A percentile compares a stretch with the other conserved stretches of the same genome.
Evolutionary conservation across 2,888 invertebrate genomes (phyloP).

Genomic region (Pristionchus japonicus): DNA sequence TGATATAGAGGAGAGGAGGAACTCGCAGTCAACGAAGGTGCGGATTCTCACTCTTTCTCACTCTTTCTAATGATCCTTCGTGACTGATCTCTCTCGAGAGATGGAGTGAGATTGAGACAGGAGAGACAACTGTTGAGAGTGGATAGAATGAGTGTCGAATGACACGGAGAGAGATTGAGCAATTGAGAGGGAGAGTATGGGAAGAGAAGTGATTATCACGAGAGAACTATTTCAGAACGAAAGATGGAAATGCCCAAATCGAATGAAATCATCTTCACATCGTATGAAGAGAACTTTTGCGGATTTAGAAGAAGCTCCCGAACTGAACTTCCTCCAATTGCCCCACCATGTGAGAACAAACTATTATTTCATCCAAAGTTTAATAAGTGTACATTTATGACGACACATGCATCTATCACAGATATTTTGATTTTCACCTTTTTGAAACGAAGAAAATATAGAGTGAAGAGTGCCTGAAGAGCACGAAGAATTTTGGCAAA

Average conservation of each 20-base stretch:
- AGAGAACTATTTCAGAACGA: constrained; percentile 13
- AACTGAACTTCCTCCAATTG: constrained; percentile 72
- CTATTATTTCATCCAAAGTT: background rate
- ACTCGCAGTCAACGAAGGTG: constrained; percentile 11
- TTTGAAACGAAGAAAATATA: no score
- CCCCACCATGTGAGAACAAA: constrained; percentile 66
- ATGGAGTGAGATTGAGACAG: background rate
- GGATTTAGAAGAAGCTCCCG: constrained; percentile 66
- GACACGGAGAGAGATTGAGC: constrained; percentile 6
- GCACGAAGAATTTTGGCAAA: no score
- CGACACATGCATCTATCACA: no score
- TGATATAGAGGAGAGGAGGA: constrained; percentile 62
- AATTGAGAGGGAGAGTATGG: background rate
- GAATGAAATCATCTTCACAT: constrained; percentile 47
- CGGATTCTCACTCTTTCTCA: no score
- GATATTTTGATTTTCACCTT: no score
- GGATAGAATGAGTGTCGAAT: constrained; percentile 13
- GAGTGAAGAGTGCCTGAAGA: no score
- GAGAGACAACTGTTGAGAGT: background rate
- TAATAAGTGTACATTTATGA: no score
- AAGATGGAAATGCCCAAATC: constrained; percentile 44
- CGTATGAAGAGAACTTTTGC: constrained; percentile 67
- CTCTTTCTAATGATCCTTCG: background rate
- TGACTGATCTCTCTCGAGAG: background rate
- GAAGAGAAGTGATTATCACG: no score